A percentile compares a stretch with the other conserved stretches of the same genome.
These are phyloP conservation scores for Stegophylla sp. DNA, from an alignment of 2,888 invertebrate species.

Conservation along the genomic window DNA sequence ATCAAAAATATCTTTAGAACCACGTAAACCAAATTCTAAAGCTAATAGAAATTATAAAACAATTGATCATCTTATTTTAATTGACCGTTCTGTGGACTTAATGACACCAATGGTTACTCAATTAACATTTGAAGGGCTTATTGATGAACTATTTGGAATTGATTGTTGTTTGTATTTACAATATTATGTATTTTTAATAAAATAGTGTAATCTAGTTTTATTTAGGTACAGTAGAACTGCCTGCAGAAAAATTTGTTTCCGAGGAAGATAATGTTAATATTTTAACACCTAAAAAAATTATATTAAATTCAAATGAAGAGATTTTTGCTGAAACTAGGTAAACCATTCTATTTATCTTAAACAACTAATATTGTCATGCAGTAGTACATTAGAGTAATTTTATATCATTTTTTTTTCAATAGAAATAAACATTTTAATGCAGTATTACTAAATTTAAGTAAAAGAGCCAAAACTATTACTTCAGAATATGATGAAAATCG, in stretches of 20 bases:
- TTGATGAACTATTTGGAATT: constrained; percentile 93
- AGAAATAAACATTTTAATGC: constrained; percentile 93
- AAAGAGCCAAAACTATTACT: constrained; percentile 85
- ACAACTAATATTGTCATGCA: background rate
- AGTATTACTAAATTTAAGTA: constrained; percentile 83
- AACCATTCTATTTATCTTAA: background rate
- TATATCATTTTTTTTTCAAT: constrained; percentile 23
- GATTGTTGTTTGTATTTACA: constrained; percentile 69
- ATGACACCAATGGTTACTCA: constrained; percentile 92
- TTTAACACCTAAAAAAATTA: constrained; percentile 76
- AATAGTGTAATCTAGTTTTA: constrained; percentile 48
- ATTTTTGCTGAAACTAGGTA: constrained; percentile 80
- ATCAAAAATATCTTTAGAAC: constrained; percentile 75
- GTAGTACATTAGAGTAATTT: background rate
- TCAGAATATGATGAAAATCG: constrained; percentile 82
- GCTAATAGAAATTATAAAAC: constrained; percentile 65
- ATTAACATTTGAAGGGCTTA: constrained; percentile 94
- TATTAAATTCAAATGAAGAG: constrained; percentile 88
- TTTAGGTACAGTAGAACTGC: constrained; percentile 79
- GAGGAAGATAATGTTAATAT: constrained; percentile 72
- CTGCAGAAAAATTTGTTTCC: constrained; percentile 81
- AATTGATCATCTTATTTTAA: constrained; percentile 86
- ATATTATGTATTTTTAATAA: background rate
- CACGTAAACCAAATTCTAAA: constrained; percentile 66
- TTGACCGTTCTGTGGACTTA: constrained; percentile 91